phyloP scores from a whole-genome alignment of 2,113 vertebrate genomes.

The Lanius collurio region DNA sequence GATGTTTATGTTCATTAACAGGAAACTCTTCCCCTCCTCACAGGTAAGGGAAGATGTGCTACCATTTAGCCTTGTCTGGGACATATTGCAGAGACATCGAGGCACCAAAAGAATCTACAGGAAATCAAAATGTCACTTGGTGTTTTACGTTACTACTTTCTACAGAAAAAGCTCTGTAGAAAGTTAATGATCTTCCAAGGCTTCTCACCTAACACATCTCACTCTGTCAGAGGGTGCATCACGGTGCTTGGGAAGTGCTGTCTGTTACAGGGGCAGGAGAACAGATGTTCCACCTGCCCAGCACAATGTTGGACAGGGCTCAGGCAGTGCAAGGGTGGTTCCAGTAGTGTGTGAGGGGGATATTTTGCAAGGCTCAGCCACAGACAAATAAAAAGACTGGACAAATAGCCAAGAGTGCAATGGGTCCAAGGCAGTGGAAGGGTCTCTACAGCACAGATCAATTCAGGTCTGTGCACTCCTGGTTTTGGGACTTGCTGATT shows the following conservation, averaged over 20 bases:
- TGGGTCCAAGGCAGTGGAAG: not conserved
- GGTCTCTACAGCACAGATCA: not conserved
- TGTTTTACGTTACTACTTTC: not conserved
- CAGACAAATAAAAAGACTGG: not conserved
- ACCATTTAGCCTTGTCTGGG: not conserved
- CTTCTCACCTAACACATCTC: not conserved
- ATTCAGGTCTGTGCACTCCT: not conserved
- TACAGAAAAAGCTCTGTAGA: not conserved
- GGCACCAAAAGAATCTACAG: conserved; percentile 31
- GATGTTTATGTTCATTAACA: conserved; percentile 1
- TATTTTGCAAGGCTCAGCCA: not conserved
- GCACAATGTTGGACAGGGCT: not conserved
- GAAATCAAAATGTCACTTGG: conserved; percentile 35
- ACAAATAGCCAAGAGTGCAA: not conserved
- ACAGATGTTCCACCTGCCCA: not conserved
- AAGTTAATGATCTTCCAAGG: conserved; percentile 24
- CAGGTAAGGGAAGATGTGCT: not conserved
- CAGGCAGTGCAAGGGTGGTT: not conserved
- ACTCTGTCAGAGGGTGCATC: not conserved
- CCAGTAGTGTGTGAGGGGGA: not conserved
- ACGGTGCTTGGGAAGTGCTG: not conserved
- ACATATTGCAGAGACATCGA: not conserved
- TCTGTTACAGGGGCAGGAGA: not conserved
- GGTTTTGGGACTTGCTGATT: not conserved
- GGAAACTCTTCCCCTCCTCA: not conserved